Base-by-base conservation (phyloP, 2,113 vertebrate genomes). In the Apteryx mantelli region DNA sequence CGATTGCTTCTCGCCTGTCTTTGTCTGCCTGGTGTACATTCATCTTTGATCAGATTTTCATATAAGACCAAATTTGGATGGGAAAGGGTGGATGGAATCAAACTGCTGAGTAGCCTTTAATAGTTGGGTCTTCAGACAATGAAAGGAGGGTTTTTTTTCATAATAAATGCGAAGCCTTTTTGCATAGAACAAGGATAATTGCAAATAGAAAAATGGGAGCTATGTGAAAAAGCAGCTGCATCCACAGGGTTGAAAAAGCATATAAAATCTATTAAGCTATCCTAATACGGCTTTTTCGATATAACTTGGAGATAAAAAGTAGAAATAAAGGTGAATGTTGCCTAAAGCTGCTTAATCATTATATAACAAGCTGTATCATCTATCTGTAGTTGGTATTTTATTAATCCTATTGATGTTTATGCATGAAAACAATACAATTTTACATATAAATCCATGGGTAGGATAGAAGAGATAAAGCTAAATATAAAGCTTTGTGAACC, bases 221-320 rank as follows among this genome's bases (percentile, higher is more conserved):
- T 93, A 28, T 83, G 71, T 26, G 87, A 82, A 80, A 75, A 65
- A 97, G 85, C 95, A 97, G 95, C 94, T 97, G 95, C 96, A 97
- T 76, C 79, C 89, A 78, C 75, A 63, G 24, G 89, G 93, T 55
- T 40, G 55, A 46, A 89, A 88, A 89, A 80, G 79, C 91, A 30
- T 40, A 61, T 88, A 18, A 90, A 91, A n/a, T 93, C 78, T 75
- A 69, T 97, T 92, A 83, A 88, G 80, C 89, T 95, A 78, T 91
- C 94, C 36, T 79, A 76, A 88, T 4, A 0, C 87, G 77, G 86
- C 42, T 93, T 93, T 95, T 87, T 74, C 76, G 50, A 88, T 81
- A 21, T n/a, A 70, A 77, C 68, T 80, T 95, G 58, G 71, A 86
- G 91, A 66, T 88, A 76, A 86, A 91, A 91, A 87, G 60, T 11